A percentile compares a stretch with the other conserved stretches of the same genome.
phyloP scores from a whole-genome alignment of 2,888 invertebrate species.

The Andrena chrysosceles region DNA sequence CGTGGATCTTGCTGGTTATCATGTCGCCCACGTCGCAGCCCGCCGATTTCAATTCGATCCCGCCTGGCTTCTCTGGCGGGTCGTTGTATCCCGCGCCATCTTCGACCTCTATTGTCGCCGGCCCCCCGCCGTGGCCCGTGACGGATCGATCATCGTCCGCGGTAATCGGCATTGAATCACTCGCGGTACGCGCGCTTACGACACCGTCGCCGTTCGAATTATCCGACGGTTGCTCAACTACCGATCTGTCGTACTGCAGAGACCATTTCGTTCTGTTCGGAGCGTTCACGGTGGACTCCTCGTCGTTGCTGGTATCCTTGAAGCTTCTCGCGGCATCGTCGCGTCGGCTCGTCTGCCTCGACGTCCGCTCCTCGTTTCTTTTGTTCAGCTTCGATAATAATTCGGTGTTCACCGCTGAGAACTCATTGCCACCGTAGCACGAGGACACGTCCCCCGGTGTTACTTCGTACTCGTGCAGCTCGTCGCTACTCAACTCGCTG shows the following conservation, averaged over 20 bases:
- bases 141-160: slow-evolving; percentile 45
- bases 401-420: slow-evolving; percentile 44
- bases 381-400: slow-evolving; percentile 30
- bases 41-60: slow-evolving; percentile 46
- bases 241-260: slow-evolving; percentile 11
- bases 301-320: slow-evolving; percentile 21
- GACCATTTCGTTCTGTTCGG: slow-evolving; percentile 38
- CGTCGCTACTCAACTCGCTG: slow-evolving; percentile 80
- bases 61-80: slow-evolving; percentile 20
- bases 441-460: slow-evolving; percentile 49
- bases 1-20: slow-evolving; percentile 75
- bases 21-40: slow-evolving; percentile 70
- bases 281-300: slow-evolving; percentile 14
- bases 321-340: neutral
- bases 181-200: slow-evolving; percentile 21
- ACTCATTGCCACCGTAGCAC: slow-evolving; percentile 15
- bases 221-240: slow-evolving; percentile 38
- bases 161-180: slow-evolving; percentile 27
- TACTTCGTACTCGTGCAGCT: slow-evolving; percentile 80
- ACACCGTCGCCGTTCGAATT: slow-evolving; percentile 14
- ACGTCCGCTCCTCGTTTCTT: slow-evolving; percentile 18
- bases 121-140: slow-evolving; percentile 20
- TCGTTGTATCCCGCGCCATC: slow-evolving; percentile 59
- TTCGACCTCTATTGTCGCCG: slow-evolving; percentile 6
- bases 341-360: neutral